Evolutionary conservation across 2,113 vertebrate species (phyloP).

Genomic region (Esox niger): DNA sequence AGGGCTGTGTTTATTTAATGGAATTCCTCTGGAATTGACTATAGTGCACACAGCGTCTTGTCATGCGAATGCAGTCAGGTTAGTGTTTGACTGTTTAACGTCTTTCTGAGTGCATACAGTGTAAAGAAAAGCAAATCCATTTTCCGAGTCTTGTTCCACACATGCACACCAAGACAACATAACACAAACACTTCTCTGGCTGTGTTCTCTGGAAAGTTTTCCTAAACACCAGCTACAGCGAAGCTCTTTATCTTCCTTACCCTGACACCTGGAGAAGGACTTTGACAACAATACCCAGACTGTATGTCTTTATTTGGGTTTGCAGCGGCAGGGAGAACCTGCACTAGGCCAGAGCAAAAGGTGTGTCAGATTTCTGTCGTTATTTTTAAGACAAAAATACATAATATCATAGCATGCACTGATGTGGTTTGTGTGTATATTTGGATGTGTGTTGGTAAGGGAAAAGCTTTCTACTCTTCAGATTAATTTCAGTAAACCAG

Average conservation of each 20-base stretch:
- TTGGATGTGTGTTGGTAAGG: neutral
- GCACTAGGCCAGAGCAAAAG: slow-evolving; percentile 25
- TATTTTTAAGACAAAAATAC: too few relatives aligned
- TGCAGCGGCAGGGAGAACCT: slow-evolving; percentile 50
- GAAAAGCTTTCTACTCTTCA: slow-evolving; percentile 3
- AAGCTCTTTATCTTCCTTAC: slow-evolving; percentile 50
- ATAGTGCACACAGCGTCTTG: too few relatives aligned
- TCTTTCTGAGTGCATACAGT: slow-evolving; percentile 21
- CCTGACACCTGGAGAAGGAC: slow-evolving; percentile 58
- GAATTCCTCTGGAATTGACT: too few relatives aligned
- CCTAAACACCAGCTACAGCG: slow-evolving; percentile 60
- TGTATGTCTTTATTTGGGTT: slow-evolving; percentile 74
- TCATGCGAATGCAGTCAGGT: neutral
- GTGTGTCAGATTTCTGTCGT: slow-evolving; percentile 43
- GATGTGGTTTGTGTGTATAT: slow-evolving; percentile 21
- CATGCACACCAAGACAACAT: slow-evolving; percentile 49
- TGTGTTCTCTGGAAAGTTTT: slow-evolving; percentile 60
- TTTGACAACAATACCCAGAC: slow-evolving; percentile 59
- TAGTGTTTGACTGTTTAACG: neutral
- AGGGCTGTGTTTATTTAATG: too few relatives aligned
- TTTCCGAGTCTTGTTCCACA: slow-evolving; percentile 49
- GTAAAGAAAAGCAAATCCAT: slow-evolving; percentile 30
- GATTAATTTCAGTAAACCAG: slow-evolving; percentile 18
- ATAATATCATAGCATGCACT: slow-evolving; percentile 7
- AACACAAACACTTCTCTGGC: slow-evolving; percentile 61